A percentile compares a stretch with the other conserved stretches of the same genome.
Conservation (phyloP, 2,113 vertebrate genomes). For the Poecilia latipinna region DNA sequence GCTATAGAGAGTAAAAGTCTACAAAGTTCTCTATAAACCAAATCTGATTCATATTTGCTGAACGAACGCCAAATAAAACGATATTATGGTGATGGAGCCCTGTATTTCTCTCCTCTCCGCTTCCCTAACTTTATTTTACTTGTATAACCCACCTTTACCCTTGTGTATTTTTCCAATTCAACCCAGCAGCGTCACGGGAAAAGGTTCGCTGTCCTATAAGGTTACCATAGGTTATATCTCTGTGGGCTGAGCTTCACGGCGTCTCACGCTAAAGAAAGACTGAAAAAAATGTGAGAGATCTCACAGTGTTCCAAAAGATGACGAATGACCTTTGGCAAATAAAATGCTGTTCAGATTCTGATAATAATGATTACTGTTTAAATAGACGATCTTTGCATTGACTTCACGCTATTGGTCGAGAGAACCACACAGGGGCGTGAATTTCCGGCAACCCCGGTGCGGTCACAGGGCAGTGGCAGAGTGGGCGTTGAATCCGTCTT, state of each 20-base stretch:
- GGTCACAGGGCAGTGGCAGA: conserved; percentile 13
- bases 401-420: conserved; percentile 36
- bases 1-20: too few species aligned
- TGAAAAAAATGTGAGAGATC: rapidly evolving
- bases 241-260: conserved; percentile 24
- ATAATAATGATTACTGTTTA: rapidly evolving
- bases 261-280: conserved; percentile 24
- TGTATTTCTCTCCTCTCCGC: background rate
- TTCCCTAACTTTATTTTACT: background rate
- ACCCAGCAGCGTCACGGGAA: conserved; percentile 32
- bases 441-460: conserved; percentile 48
- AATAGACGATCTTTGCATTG: conserved; percentile 52
- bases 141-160: background rate
- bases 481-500: conserved; percentile 61
- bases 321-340: background rate
- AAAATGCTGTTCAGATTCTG: background rate
- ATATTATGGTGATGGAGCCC: background rate
- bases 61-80: background rate
- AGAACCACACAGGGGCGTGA: conserved; percentile 38
- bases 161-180: conserved; percentile 8
- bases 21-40: too few species aligned
- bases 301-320: background rate
- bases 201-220: conserved; percentile 30
- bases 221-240: conserved; percentile 62
- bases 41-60: too few species aligned